Evolutionary conservation across 1,140 invertebrate genomes (phyloP), one percentile per base, ranked within the genome.

Genomic region (Platorchestia sp.): DNA sequence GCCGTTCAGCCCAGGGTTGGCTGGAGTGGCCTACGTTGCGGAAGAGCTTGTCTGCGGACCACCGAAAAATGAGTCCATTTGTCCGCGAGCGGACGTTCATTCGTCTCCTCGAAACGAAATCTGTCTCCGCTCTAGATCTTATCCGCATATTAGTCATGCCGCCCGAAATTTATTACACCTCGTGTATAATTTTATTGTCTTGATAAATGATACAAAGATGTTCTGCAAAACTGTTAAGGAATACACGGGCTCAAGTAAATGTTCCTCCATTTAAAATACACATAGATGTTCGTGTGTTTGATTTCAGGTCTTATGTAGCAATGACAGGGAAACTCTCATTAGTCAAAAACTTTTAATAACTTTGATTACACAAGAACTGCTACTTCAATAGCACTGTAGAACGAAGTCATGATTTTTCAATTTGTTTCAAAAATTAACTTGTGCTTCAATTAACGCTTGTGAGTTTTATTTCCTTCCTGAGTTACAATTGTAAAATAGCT

Each of bases 31-130:
- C 59, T 75, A 75, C 59, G 36, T 10, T 75, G 59, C 59, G 59
- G 59, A 75, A 75, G 59, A 75, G 59, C 59, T 27, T 75, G 59
- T 75, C 59, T 75, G 59, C 59, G 27, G 59, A 75, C 59, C 59
- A 75, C 59, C 59, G 59, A 75, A 75, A 75, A 75, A 75, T 75
- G 59, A 75, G 59, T 75, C 59, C 59, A 75, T 75, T 75, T 75
- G 59, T 75, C 59, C 59, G 59, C 27, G 27, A 75, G 59, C 59
- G 59, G 59, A 75, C 59, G 59, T 36, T 75, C 59, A 75, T 75
- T 75, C 59, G 27, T 75, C 59, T 75, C 59, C 59, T 75, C 59
- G 59, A 75, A 75, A 75, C 59, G 59, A 75, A 75, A 75, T 75
- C 59, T 75, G 59, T 75, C 59, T 75, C 59, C 59, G 59, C 14